phyloP scores from a whole-genome alignment of 2,113 vertebrate genomes.

The Marmota monax region DNA sequence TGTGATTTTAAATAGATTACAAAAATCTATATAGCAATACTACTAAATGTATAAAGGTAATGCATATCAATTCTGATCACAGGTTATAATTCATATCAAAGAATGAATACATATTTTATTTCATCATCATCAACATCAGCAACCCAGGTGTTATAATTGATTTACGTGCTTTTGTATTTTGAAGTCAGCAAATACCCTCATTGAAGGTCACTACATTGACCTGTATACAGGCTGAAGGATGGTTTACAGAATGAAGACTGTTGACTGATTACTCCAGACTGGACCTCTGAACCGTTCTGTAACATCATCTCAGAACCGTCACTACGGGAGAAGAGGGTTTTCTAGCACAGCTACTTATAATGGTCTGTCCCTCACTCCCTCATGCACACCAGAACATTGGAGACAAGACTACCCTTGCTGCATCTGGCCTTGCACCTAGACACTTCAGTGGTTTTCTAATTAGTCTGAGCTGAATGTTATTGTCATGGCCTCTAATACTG shows the following conservation, averaged over 20 bases:
- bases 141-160: not conserved
- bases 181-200: not conserved
- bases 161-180: not conserved
- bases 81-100: not conserved
- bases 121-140: not conserved
- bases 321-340: not conserved
- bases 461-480: not conserved
- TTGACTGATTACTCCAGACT: not conserved
- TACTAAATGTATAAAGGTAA: not conserved
- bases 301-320: not conserved
- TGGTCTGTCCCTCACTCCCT: not conserved
- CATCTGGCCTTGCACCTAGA: not conserved
- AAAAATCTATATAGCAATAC: not conserved
- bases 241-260: not conserved
- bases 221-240: not conserved
- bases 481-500: not conserved
- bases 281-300: not conserved
- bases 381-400: not conserved
- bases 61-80: not conserved
- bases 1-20: constrained; percentile 12
- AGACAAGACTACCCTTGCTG: not conserved
- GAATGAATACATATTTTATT: not conserved
- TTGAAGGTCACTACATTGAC: not conserved
- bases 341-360: not conserved
- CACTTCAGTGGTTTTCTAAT: not conserved